These are phyloP conservation scores for Ciconia stormi DNA, from an alignment of 2,113 vertebrate species.

Conservation along the genomic window DNA sequence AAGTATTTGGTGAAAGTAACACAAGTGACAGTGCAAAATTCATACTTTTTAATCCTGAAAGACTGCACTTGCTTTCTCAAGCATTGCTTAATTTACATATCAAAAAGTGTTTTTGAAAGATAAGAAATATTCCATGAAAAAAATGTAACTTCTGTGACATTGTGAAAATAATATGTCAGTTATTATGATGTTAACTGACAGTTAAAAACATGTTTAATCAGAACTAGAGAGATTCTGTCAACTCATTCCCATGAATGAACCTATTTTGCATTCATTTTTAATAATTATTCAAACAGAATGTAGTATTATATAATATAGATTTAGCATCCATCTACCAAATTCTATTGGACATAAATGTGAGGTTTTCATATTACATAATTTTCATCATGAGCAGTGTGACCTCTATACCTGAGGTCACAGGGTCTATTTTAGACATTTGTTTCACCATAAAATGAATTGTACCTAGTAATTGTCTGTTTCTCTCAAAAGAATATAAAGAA, in stretches of 20 bases:
- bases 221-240: background rate
- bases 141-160: background rate
- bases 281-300: background rate
- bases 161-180: background rate
- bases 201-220: background rate
- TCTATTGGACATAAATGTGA: background rate
- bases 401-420: background rate
- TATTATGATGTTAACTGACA: background rate
- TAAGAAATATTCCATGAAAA: background rate
- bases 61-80: background rate
- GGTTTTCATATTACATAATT: background rate
- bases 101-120: background rate
- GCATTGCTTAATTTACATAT: background rate
- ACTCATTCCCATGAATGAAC: background rate
- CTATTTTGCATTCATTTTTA: background rate
- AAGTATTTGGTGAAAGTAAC: background rate
- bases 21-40: background rate
- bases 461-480: background rate
- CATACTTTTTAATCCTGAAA: background rate
- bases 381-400: background rate
- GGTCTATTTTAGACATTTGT: background rate
- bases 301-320: background rate
- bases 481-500: background rate
- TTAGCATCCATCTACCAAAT: background rate
- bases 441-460: background rate